Percentiles rank a stretch among this genome's conserved stretches.
Evolutionary conservation across 2,113 vertebrate genomes (phyloP).

Genomic region (Callaeas wilsoni): DNA sequence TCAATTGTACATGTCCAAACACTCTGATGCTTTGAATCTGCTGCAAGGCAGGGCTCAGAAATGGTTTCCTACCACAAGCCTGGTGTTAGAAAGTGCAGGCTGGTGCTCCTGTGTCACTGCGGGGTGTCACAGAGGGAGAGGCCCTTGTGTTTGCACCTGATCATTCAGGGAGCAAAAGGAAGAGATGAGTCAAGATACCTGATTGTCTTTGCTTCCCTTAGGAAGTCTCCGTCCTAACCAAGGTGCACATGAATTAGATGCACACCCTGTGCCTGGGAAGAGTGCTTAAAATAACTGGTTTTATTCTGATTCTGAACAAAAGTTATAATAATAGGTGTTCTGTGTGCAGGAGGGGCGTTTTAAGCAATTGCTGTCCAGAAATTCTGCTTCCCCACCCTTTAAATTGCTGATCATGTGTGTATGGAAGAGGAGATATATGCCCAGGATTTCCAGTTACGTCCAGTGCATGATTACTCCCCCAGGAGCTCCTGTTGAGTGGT

Average conservation of each 20-base stretch:
- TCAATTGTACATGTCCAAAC: not conserved
- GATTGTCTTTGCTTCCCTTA: not conserved
- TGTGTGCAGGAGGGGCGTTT: not conserved
- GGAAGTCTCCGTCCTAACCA: not conserved
- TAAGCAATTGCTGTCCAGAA: not conserved
- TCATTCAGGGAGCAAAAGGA: not conserved
- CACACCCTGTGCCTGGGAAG: not conserved
- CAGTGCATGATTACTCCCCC: not conserved
- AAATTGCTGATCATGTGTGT: not conserved
- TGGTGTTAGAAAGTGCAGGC: not conserved
- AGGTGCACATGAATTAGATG: not conserved
- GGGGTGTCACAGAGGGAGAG: not conserved
- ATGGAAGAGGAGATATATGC: not conserved
- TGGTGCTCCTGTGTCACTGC: rapidly evolving
- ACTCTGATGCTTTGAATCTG: not conserved
- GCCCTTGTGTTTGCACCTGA: not conserved
- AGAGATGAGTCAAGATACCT: not conserved
- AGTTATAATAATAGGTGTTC: not conserved
- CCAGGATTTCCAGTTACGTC: not conserved
- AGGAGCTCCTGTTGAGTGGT: not conserved
- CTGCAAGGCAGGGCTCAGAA: not conserved
- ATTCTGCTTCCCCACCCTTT: not conserved
- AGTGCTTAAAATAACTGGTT: not conserved
- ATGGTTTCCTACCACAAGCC: not conserved
- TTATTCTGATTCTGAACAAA: not conserved